These are phyloP conservation scores for Caenorhabditis macrosperma DNA, from an alignment of 2,888 invertebrate genomes.

Conservation along the genomic window DNA sequence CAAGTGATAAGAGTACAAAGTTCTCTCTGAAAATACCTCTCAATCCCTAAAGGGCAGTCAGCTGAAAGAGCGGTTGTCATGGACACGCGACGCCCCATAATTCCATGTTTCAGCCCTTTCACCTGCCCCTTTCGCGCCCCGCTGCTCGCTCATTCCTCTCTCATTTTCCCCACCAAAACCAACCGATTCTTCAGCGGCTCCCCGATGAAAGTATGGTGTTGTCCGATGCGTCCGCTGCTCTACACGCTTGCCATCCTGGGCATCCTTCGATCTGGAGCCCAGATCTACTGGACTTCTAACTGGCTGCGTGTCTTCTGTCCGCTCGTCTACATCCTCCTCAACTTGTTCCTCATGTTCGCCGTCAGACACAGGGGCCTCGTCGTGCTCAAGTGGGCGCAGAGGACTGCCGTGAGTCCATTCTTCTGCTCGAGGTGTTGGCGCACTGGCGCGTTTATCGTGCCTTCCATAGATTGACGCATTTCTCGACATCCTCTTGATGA, in stretches of 20 bases:
- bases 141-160: not conserved
- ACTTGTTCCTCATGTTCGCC: not conserved
- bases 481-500: not conserved
- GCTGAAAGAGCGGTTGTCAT: too few relatives aligned
- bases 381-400: not conserved
- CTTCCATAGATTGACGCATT: not conserved
- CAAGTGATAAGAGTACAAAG: too few relatives aligned
- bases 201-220: constrained; percentile 41
- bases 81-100: too few relatives aligned
- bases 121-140: not conserved
- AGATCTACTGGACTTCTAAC: constrained; percentile 5
- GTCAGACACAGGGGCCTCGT: not conserved
- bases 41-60: too few relatives aligned
- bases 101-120: too few relatives aligned
- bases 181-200: not conserved
- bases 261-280: constrained; percentile 29
- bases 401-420: not conserved
- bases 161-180: not conserved
- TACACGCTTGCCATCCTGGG: constrained; percentile 22
- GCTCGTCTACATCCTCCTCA: not conserved
- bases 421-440: not conserved
- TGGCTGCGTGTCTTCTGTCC: not conserved
- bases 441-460: too few relatives aligned
- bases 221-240: constrained; percentile 15
- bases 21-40: too few relatives aligned